Evolutionary conservation across 2,888 invertebrate genomes (phyloP), one percentile per base, ranked within the genome.

Genomic region (Leptura quadrifasciata): DNA sequence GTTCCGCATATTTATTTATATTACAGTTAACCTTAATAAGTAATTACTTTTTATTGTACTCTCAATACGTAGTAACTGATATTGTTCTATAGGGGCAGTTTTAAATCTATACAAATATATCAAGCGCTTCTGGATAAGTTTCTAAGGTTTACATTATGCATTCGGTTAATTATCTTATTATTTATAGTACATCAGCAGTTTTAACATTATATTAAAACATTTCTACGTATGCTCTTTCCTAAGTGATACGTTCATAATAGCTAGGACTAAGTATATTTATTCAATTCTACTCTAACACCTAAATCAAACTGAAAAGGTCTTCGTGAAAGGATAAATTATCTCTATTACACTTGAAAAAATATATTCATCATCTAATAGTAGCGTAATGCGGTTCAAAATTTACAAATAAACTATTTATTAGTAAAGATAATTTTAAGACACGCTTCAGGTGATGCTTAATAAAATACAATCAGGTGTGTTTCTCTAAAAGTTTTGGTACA

Each of bases 401-500:
- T 20, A 18, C n/a, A 63, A 69, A 57, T 27, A 27, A 64, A 64
- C 20, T 63, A 69, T 57, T 72, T 65, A 58, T 39, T 27, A 27
- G 21, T 57, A 47, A 67, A 67, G 39, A 72, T 65, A 76, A 75
- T 76, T 72, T 81, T 85, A 86, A 86, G 86, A 85, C 86, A 86
- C 86, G 84, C 83, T 83, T 76, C 63, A 84, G 85, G 85, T 86
- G 85, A 85, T 84, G 84, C 83, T 79, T 80, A 79, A 79, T 77
- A 78, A 78, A 79, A 77, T 76, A 77, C 73, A 74, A 75, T 69
- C 47, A 72, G 57, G 21, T 67, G 72, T 74, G 65, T 18, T 35
- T 65, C 72, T 52, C 68, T 72, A 76, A 63, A 64, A 58, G 55
- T 60, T 57, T 61, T 75, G 73, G 35, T 55, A 61, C 55, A 74